Percentiles rank a stretch among this genome's conserved stretches.
phyloP scores from a whole-genome alignment of 2,888 invertebrate species.

The Cosmia trapezina region DNA sequence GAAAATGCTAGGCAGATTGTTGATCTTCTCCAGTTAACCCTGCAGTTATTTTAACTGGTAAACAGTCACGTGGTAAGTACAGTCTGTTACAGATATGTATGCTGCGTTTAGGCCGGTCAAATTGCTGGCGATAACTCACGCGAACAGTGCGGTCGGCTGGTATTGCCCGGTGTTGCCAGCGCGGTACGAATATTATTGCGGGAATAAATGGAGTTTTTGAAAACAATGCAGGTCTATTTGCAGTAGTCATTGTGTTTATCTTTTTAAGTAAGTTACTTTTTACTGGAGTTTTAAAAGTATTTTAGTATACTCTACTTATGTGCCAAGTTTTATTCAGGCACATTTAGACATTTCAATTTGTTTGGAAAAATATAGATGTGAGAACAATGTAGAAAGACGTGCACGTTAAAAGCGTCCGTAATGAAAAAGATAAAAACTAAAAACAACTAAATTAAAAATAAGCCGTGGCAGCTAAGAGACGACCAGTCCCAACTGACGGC shows the following conservation, averaged over 20 bases:
- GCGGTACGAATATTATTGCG: conserved; percentile 33
- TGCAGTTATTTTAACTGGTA: conserved; percentile 23
- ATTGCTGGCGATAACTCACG: conserved; percentile 69
- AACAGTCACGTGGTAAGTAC: conserved; percentile 30
- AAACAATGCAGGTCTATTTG: conserved; percentile 9
- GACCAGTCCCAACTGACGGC: too few relatives aligned
- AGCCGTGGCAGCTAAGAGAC: too few relatives aligned
- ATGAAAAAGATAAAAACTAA: too few relatives aligned
- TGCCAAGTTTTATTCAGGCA: too few relatives aligned
- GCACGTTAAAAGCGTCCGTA: too few relatives aligned
- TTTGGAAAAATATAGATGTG: too few relatives aligned
- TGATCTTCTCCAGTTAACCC: neutral
- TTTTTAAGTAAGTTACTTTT: neutral
- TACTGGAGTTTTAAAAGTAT: too few relatives aligned
- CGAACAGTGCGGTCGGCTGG: conserved; percentile 62
- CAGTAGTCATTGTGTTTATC: neutral
- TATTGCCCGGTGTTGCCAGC: conserved; percentile 58
- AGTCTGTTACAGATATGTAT: conserved; percentile 51
- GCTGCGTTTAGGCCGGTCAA: conserved; percentile 57
- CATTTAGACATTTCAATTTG: too few relatives aligned
- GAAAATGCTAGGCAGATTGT: too few relatives aligned
- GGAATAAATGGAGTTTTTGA: conserved; percentile 19
- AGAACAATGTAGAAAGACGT: too few relatives aligned
- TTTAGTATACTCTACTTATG: too few relatives aligned
- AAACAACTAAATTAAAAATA: too few relatives aligned